phyloP scores from a whole-genome alignment of 1,140 invertebrate species.

The Halictus rubicundus region DNA sequence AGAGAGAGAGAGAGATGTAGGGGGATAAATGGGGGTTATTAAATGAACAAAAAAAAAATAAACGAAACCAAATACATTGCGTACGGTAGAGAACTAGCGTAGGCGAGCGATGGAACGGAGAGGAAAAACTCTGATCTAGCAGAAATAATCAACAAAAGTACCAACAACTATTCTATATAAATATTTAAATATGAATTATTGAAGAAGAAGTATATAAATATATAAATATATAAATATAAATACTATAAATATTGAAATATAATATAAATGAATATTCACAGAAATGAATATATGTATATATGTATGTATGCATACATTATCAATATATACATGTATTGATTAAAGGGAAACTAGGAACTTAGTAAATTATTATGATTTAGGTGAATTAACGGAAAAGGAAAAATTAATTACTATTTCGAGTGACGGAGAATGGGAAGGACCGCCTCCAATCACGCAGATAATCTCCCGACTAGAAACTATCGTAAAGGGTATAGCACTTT shows the following conservation, averaged over 20 bases:
- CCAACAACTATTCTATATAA: constrained; percentile 70
- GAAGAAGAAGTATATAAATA: constrained; percentile 65
- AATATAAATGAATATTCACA: constrained; percentile 65
- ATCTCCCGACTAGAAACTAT: constrained; percentile 37
- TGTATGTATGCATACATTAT: constrained; percentile 41
- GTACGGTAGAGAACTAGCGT: constrained; percentile 57
- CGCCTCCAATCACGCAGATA: constrained; percentile 54
- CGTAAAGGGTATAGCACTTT: background rate
- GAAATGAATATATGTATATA: constrained; percentile 51
- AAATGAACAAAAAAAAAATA: too few relatives aligned
- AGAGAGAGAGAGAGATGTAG: background rate
- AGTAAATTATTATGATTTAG: constrained; percentile 77
- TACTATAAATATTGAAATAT: constrained; percentile 59
- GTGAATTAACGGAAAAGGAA: constrained; percentile 61
- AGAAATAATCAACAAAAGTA: constrained; percentile 75
- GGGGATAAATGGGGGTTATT: background rate
- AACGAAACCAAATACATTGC: constrained; percentile 45
- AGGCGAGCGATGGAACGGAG: constrained; percentile 70
- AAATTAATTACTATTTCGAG: constrained; percentile 64
- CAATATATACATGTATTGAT: constrained; percentile 67
- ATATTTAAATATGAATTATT: constrained; percentile 63
- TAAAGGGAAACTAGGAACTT: constrained; percentile 67
- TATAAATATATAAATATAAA: constrained; percentile 67
- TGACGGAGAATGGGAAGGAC: constrained; percentile 29
- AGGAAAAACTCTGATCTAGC: constrained; percentile 72